Evolutionary conservation across 2,797 vertebrate species (phyloP), one percentile per base, ranked within the genome.

Genomic region (Malacoraja senta): DNA sequence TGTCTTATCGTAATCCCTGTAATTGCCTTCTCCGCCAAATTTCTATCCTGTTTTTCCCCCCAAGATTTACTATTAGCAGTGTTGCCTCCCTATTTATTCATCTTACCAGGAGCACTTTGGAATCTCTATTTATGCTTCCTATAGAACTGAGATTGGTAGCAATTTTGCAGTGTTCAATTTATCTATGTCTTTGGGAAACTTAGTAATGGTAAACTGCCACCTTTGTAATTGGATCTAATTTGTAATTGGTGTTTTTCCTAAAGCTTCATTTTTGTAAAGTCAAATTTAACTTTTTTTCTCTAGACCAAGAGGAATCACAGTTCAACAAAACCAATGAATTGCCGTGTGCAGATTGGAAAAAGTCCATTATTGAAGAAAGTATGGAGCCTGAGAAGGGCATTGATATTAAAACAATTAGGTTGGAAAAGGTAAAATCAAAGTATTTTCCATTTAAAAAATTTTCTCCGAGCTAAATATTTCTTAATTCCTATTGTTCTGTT

Each of bases 341-440:
- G 26, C 7, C 12, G 29, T 58, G 24, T 58, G 68, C 71, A 92
- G 38, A 63, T 19, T 44, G 24, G 38, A 53, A 92, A 0, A 29
- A 29, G 26, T 12, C 32, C 26, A 12, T 13, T 53, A 24, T 76
- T 29, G 68, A 71, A 92, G 38, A 92, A 35, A 76, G 1, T 29
- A 13, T 7, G 71, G 24, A 92, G 26, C 35, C 68, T 92, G 38
- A 58, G 76, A 92, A 29, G 71, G 58, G n/a, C n/a, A 17, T 65
- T 17, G 32, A 19, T 68, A 21, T 35, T 68, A 21, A 68, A 68
- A 88, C 61, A 35, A 32, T 32, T 91, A 91, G 38, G 0, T 38
- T 74, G 35, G 24, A 91, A 91, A 91, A 2, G 90, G 90, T 92
- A 76, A 92, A 53, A 35, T 92, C 53, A 44, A 92, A 92, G 53